These are phyloP conservation scores for Diachasmimorpha longicaudata DNA, from an alignment of 1,140 invertebrate genomes.

Conservation along the genomic window DNA sequence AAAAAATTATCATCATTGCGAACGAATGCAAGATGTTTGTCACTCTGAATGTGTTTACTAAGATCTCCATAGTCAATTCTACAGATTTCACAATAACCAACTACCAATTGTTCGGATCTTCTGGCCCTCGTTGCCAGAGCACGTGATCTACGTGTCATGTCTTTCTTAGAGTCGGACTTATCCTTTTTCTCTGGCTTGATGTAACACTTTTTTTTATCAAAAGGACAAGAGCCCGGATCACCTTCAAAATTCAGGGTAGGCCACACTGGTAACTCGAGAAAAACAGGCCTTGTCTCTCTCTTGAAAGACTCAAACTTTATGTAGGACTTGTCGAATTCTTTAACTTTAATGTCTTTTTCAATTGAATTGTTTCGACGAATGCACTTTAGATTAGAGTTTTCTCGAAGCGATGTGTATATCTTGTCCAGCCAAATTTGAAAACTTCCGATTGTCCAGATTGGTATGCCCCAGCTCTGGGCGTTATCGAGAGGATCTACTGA, in stretches of 20 bases:
- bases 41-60: conserved; percentile 72
- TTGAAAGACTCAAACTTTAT: conserved; percentile 64
- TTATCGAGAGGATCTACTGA: conserved; percentile 64
- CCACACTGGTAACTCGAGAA: conserved; percentile 59
- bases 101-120: conserved; percentile 63
- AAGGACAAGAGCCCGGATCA: conserved; percentile 55
- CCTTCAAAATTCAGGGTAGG: conserved; percentile 59
- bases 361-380: conserved; percentile 43
- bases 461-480: conserved; percentile 65
- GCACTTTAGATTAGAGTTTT: conserved; percentile 43
- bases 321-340: conserved; percentile 56
- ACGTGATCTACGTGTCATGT: conserved; percentile 72
- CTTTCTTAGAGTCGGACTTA: conserved; percentile 52
- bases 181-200: conserved; percentile 45
- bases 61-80: conserved; percentile 73
- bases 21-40: conserved; percentile 74
- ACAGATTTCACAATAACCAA: conserved; percentile 79
- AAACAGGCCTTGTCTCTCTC: conserved; percentile 59
- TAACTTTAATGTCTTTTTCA: conserved; percentile 52
- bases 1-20: conserved; percentile 75
- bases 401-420: conserved; percentile 50
- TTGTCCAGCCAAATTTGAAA: conserved; percentile 61
- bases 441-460: conserved; percentile 68
- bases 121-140: conserved; percentile 64
- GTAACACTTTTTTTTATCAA: conserved; percentile 43